Base-by-base conservation (phyloP, 1,140 invertebrate genomes). In the Zelostemma sp. region DNA sequence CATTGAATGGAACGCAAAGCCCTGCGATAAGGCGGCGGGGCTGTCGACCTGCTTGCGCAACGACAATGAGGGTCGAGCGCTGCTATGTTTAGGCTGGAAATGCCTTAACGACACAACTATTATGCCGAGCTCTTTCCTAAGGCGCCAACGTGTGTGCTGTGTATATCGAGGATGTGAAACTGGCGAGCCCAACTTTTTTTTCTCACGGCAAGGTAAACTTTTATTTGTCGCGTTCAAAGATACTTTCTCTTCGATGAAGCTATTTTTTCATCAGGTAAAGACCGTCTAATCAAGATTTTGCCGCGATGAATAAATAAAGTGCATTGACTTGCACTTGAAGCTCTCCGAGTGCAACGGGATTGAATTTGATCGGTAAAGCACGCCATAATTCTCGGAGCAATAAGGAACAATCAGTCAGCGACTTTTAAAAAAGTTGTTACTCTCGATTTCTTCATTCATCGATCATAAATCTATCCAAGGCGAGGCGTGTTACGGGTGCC, bases 51-150 rank as follows among this genome's bases (percentile, higher is more conserved):
- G 64, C 43, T 60, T 33, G 25, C 25, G 18, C 63, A 17, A 55
- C 61, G 62, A 70, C 69, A 68, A 53, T 63, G 66, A 55, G 38
- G 50, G 58, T 69, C 40, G 41, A 68, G 64, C 56, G 55, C 62
- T 68, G 51, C 54, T 53, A 61, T 67, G 69, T 72, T 73, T 72
- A 73, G 68, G 46, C 59, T 68, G 48, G 25, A 50, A 71, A 71
- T 73, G 40, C 45, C 41, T 71, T 49, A 59, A 66, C 53, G 61
- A 65, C 67, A 18, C 46, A 58, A 65, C 56, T 65, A 58, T 65
- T 62, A 31, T 61, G 61, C 48, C 48, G 45, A 33, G 59, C 50
- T 50, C 55, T 40, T 49, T 70, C 53, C 40, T 56, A 43, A 68
- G 62, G 61, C 35, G 43, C 35, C 35, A 49, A 28, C 59, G 56